These are phyloP conservation scores for Artibeus jamaicensis DNA, from an alignment of 2,797 vertebrate genomes.

Conservation along the genomic window DNA sequence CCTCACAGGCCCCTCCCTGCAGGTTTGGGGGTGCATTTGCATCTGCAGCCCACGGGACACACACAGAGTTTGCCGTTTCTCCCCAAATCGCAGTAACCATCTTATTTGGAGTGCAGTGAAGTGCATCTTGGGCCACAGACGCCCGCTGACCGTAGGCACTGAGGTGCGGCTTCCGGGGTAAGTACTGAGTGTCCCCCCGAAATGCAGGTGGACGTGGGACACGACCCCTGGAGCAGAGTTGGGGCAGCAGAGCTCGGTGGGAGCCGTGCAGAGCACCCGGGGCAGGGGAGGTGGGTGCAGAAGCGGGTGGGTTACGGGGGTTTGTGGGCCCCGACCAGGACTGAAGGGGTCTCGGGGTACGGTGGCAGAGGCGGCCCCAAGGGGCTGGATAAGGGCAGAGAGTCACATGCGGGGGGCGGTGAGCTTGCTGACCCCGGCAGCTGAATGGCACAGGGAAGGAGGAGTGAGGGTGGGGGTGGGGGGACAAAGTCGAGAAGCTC, in stretches of 20 bases:
- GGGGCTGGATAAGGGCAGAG: neutral
- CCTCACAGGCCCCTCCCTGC: neutral
- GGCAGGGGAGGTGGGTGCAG: neutral
- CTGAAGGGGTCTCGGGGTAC: neutral
- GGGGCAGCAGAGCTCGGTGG: neutral
- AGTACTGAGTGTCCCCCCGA: neutral
- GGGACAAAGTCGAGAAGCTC: neutral
- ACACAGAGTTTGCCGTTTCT: neutral
- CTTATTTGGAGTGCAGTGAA: neutral
- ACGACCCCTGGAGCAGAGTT: too few relatives aligned
- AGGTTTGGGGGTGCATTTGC: rapidly evolving
- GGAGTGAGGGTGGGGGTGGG: too few relatives aligned
- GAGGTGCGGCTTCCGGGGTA: neutral
- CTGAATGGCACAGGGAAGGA: neutral
- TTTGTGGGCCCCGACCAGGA: neutral
- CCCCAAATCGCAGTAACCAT: neutral
- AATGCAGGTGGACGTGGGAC: neutral
- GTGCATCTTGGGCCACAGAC: neutral
- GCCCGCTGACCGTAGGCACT: neutral
- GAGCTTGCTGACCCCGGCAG: neutral
- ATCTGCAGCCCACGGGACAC: neutral
- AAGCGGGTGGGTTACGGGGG: neutral
- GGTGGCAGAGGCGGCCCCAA: neutral
- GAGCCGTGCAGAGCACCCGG: neutral
- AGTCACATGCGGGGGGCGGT: neutral